A percentile compares a stretch with the other conserved stretches of the same genome.
phyloP scores from a whole-genome alignment of 1,140 invertebrate genomes.

The Megalopta genalis region DNA sequence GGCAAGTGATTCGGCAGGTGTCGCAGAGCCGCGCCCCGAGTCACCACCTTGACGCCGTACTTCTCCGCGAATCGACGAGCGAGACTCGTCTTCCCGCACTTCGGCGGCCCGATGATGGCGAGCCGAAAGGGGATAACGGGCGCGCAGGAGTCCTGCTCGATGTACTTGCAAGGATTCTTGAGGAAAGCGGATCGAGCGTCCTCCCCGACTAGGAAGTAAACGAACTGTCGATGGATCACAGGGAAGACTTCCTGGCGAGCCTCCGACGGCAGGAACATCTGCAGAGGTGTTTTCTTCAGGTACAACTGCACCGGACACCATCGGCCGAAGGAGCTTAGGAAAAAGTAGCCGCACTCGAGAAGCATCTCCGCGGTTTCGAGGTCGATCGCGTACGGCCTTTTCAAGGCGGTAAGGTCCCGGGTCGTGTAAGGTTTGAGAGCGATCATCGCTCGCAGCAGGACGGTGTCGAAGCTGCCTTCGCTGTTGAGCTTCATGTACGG shows the following conservation, averaged over 20 bases:
- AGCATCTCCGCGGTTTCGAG: conserved; percentile 80
- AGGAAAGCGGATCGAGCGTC: conserved; percentile 79
- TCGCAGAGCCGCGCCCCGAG: conserved; percentile 78
- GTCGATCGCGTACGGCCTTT: conserved; percentile 80
- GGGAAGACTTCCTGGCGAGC: conserved; percentile 77
- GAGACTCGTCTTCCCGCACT: conserved; percentile 90
- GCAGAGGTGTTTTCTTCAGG: conserved; percentile 76
- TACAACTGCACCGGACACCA: conserved; percentile 82
- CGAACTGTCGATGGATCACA: conserved; percentile 80
- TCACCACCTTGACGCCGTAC: conserved; percentile 80
- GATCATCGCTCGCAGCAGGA: conserved; percentile 70
- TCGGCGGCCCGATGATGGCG: conserved; percentile 90
- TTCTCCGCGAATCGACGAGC: conserved; percentile 77
- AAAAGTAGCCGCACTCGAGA: conserved; percentile 80
- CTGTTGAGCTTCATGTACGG: conserved; percentile 75
- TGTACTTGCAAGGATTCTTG: conserved; percentile 81
- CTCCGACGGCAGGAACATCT: conserved; percentile 78
- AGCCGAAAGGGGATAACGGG: conserved; percentile 84
- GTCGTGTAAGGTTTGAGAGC: conserved; percentile 73
- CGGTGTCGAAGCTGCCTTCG: conserved; percentile 68
- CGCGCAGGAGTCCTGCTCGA: conserved; percentile 66
- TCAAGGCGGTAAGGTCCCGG: conserved; percentile 79
- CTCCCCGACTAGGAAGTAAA: conserved; percentile 82
- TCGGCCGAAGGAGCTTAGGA: conserved; percentile 82
- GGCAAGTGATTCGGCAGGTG: conserved; percentile 77